These are phyloP conservation scores for Metallyticus violacea DNA, from an alignment of 2,888 invertebrate species.

Conservation along the genomic window DNA sequence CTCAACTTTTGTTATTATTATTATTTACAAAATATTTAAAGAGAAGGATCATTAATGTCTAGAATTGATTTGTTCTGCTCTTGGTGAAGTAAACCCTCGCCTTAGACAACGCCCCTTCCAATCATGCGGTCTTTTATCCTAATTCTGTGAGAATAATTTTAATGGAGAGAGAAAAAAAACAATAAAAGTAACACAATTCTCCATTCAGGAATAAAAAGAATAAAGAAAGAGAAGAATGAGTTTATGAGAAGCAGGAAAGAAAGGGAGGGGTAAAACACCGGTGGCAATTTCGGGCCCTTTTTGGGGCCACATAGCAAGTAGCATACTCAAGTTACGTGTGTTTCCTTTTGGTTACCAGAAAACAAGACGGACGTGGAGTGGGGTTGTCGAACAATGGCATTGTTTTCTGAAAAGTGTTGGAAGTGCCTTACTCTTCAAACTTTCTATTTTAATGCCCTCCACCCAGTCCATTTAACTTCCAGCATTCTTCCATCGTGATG, in stretches of 20 bases:
- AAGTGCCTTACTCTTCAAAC: neutral
- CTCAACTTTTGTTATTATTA: no score
- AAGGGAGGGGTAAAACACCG: neutral
- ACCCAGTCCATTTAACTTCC: conserved; percentile 10
- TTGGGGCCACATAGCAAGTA: neutral
- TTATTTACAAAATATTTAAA: no score
- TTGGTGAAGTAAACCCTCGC: neutral
- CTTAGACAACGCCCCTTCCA: neutral
- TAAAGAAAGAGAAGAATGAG: neutral
- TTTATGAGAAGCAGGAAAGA: neutral
- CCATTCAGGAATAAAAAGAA: neutral
- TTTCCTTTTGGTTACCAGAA: neutral
- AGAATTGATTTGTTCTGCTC: neutral
- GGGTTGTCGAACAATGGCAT: conserved; percentile 9
- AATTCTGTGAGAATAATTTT: neutral
- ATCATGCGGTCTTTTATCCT: neutral
- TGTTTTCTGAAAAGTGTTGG: conserved; percentile 18
- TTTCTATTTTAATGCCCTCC: conserved; percentile 12
- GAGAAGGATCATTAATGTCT: neutral
- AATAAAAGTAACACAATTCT: neutral
- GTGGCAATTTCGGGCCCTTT: conserved; percentile 3
- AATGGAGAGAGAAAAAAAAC: neutral
- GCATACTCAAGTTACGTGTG: neutral
- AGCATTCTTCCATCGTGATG: conserved; percentile 13
- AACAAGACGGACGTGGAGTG: no score